Evolutionary conservation across 2,797 vertebrate species (phyloP), one percentile per base, ranked within the genome.

Genomic region (Anniella stebbinsi): DNA sequence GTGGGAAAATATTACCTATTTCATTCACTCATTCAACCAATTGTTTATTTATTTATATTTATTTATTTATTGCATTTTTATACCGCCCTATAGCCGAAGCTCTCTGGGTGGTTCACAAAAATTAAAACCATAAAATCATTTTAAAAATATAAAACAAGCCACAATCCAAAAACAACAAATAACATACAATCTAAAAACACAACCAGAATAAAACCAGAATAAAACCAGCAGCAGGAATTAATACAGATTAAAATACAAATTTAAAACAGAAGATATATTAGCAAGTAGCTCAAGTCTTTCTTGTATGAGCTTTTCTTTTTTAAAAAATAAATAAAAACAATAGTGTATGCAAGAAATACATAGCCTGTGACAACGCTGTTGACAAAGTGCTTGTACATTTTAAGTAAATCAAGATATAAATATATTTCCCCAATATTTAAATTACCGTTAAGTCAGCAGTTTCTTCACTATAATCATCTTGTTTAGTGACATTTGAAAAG

Each of bases 401-500:
- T 92, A 94, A 92, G 33, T 75, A 72, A 81, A 67, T 17, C 66
- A 89, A 82, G 89, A 80, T 89, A 90, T 54, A 28, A 77, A 82
- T 87, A 63, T 57, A 63, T 38, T 89, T 91, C 88, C 70, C 18
- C 89, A 92, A 38, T 57, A 81, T 88, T 88, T 38, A 28, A 17
- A 87, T 98, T 97, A 98, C 99, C 98, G 96, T 98, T 93, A 99
- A 97, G 92, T 99, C 98, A 96, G 94, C 97, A 73, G 97, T 96
- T 94, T 98, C 97, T 80, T 97, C 98, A 76, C 92, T 96, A 76
- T 97, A 97, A 97, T 99, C 98, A 81, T 99, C 98, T 96, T 98
- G 98, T 96, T 98, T 99, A 97, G 98, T 98, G 97, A 99, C 98
- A 94, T 97, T 98, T 97, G 99, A 99, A 96, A 99, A 99, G 90